A percentile compares a stretch with the other conserved stretches of the same genome.
Conservation (phyloP, 2,797 vertebrate species). For the Leptodactylus fallax region DNA sequence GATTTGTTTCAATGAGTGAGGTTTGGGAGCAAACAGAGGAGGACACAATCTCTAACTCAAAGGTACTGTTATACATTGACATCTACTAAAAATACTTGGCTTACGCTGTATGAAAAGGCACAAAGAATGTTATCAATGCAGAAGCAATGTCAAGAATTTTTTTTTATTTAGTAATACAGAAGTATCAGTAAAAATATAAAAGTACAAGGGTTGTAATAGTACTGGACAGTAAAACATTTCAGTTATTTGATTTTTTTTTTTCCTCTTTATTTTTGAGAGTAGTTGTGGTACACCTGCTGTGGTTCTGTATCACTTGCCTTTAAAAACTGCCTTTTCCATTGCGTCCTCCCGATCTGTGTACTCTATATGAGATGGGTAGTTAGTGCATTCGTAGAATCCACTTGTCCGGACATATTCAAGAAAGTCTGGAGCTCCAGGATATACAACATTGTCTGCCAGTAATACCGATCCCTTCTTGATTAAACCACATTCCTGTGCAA, state of each 20-base stretch:
- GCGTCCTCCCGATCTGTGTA: slow-evolving; percentile 61
- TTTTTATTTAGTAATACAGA: neutral
- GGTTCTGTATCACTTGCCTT: slow-evolving; percentile 46
- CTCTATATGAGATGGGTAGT: slow-evolving; percentile 66
- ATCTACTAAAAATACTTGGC: no score
- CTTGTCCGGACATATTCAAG: slow-evolving; percentile 77
- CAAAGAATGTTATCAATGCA: no score
- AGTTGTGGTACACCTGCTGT: neutral
- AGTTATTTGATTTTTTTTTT: neutral
- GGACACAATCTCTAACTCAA: no score
- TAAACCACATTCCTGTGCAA: slow-evolving; percentile 74
- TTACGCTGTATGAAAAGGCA: no score
- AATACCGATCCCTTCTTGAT: slow-evolving; percentile 76
- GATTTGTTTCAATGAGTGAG: no score
- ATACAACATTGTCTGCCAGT: slow-evolving; percentile 80
- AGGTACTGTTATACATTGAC: no score
- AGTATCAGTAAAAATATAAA: neutral
- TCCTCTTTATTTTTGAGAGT: neutral
- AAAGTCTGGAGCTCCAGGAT: slow-evolving; percentile 79
- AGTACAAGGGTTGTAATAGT: neutral
- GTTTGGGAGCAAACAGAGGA: no score
- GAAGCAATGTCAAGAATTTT: no score
- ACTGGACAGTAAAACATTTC: neutral
- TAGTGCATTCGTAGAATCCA: slow-evolving; percentile 75
- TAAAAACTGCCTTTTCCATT: slow-evolving; percentile 80